A percentile compares a stretch with the other conserved stretches of the same genome.
These are phyloP conservation scores for Eristalis arbustorum DNA, from an alignment of 2,888 invertebrate species.

Conservation along the genomic window DNA sequence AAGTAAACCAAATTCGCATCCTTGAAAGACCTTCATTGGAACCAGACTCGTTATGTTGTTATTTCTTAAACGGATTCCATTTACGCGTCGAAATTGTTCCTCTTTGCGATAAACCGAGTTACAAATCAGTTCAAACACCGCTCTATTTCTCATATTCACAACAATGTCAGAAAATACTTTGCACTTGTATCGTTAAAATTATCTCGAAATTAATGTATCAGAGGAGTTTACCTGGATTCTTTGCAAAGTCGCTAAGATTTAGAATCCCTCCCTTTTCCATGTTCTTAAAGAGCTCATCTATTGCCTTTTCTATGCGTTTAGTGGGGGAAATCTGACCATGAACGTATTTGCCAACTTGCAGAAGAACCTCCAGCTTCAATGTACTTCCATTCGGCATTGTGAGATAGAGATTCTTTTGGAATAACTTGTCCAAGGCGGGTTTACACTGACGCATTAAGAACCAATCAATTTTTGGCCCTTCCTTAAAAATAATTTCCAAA, in stretches of 20 bases:
- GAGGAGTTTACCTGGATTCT: slow-evolving; percentile 53
- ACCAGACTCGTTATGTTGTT: slow-evolving; percentile 74
- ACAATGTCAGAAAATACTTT: slow-evolving; percentile 72
- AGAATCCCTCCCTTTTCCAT: slow-evolving; percentile 74
- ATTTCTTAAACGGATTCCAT: slow-evolving; percentile 74
- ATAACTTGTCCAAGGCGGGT: slow-evolving; percentile 75
- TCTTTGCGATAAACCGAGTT: slow-evolving; percentile 75
- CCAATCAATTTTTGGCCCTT: slow-evolving; percentile 73
- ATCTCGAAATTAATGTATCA: no score
- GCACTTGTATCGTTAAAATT: no score
- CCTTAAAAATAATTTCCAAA: slow-evolving; percentile 61
- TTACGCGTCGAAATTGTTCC: slow-evolving; percentile 73
- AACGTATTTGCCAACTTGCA: slow-evolving; percentile 75
- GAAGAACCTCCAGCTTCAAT: slow-evolving; percentile 72
- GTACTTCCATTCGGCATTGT: slow-evolving; percentile 71
- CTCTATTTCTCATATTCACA: slow-evolving; percentile 74
- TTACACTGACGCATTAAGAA: slow-evolving; percentile 76
- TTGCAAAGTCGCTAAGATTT: slow-evolving; percentile 74
- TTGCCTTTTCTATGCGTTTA: slow-evolving; percentile 72
- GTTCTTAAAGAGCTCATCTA: slow-evolving; percentile 71
- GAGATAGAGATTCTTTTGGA: slow-evolving; percentile 73
- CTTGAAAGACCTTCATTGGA: slow-evolving; percentile 74
- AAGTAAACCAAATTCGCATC: slow-evolving; percentile 74
- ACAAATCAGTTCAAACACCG: slow-evolving; percentile 75
- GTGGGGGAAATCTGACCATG: slow-evolving; percentile 75